Percentiles rank a stretch among this genome's conserved stretches.
Conservation (phyloP, 2,888 invertebrate genomes). For the Rhamnusium bicolor region DNA sequence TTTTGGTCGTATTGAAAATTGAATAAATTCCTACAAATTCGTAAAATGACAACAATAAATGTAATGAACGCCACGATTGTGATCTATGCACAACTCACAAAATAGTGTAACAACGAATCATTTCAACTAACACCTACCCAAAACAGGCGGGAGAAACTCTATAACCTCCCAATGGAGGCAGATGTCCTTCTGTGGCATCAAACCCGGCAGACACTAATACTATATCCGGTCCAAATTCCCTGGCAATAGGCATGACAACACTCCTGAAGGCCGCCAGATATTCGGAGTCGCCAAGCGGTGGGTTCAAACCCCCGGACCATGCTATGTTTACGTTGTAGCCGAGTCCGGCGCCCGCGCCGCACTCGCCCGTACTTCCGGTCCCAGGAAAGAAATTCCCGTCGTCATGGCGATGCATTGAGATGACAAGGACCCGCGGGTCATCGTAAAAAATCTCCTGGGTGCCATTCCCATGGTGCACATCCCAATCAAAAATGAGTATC, state of each 20-base stretch:
- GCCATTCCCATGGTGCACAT: conserved; percentile 98
- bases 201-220: conserved; percentile 98
- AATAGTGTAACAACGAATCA: too few relatives aligned
- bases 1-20: too few relatives aligned
- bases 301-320: conserved; percentile 92
- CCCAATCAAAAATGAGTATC: conserved; percentile 98
- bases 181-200: conserved; percentile 96
- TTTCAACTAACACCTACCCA: conserved; percentile 76
- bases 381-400: conserved; percentile 99
- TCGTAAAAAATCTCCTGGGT: conserved; percentile 99
- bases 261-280: conserved; percentile 97
- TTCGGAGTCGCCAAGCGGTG: conserved; percentile 96
- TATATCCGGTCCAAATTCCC: conserved; percentile 92
- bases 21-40: too few relatives aligned
- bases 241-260: conserved; percentile 95
- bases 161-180: conserved; percentile 96
- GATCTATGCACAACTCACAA: too few relatives aligned
- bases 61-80: too few relatives aligned
- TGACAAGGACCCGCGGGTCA: conserved; percentile 93
- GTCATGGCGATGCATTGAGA: conserved; percentile 99
- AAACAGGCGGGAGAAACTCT: conserved; percentile 95
- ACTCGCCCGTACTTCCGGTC: conserved; percentile 95
- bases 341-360: conserved; percentile 89
- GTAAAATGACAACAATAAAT: too few relatives aligned
- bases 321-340: conserved; percentile 98